These are phyloP conservation scores for Emesis furor DNA, from an alignment of 2,888 invertebrate species.

Conservation along the genomic window DNA sequence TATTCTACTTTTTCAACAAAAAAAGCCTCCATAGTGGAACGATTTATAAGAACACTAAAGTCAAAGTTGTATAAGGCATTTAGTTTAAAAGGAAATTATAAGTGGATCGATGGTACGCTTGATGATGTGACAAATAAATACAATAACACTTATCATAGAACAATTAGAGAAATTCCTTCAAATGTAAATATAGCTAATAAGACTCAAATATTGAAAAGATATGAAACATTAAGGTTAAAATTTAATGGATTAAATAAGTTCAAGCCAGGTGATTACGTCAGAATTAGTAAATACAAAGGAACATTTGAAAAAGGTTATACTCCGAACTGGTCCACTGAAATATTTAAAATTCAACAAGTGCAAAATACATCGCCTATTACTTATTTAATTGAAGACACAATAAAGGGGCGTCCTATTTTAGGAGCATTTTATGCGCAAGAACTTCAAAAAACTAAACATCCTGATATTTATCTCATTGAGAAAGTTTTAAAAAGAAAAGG, in stretches of 20 bases:
- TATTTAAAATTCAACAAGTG: background rate
- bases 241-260: constrained; percentile 29
- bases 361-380: background rate
- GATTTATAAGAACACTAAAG: constrained; percentile 61
- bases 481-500: constrained; percentile 46
- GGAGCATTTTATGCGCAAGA: constrained; percentile 62
- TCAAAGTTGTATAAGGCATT: constrained; percentile 43
- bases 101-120: constrained; percentile 44
- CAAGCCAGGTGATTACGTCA: constrained; percentile 30
- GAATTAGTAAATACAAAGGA: constrained; percentile 35
- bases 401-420: constrained; percentile 26
- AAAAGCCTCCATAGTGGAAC: constrained; percentile 56
- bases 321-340: constrained; percentile 28
- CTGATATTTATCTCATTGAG: constrained; percentile 35
- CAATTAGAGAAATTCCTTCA: constrained; percentile 22
- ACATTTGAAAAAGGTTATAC: constrained; percentile 33
- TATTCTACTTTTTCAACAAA: constrained; percentile 54
- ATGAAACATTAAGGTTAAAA: constrained; percentile 45
- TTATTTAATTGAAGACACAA: constrained; percentile 20
- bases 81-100: constrained; percentile 44
- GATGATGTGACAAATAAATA: constrained; percentile 47
- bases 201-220: constrained; percentile 22
- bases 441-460: constrained; percentile 53
- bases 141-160: constrained; percentile 45
- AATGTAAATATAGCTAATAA: constrained; percentile 30